Evolutionary conservation across 2,888 invertebrate genomes (phyloP).

Genomic region (Eilema caniola): DNA sequence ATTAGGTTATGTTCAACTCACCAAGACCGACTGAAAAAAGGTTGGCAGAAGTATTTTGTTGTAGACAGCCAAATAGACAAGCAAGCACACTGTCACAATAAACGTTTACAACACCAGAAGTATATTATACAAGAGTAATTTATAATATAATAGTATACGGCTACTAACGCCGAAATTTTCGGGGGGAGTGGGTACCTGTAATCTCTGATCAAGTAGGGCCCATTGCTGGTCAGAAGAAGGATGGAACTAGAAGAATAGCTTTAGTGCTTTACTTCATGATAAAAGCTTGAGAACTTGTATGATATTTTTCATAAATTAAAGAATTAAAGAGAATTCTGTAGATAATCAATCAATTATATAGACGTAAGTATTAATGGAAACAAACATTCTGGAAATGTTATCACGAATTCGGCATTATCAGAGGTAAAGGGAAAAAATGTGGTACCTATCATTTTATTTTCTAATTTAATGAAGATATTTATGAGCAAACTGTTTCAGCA

Average conservation of each 20-base stretch:
- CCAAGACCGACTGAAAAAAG: background rate
- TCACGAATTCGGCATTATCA: background rate
- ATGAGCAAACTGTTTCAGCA: constrained; percentile 10
- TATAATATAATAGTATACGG: background rate
- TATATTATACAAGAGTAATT: too few relatives aligned
- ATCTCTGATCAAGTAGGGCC: background rate
- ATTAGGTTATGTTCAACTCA: background rate
- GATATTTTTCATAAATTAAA: too few relatives aligned
- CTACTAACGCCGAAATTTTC: background rate
- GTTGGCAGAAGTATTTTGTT: too few relatives aligned
- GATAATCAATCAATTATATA: too few relatives aligned
- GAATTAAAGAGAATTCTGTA: too few relatives aligned
- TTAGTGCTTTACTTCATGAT: background rate
- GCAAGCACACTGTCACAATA: too few relatives aligned
- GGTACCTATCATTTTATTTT: background rate
- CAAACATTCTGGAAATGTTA: background rate
- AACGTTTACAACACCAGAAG: too few relatives aligned
- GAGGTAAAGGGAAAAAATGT: background rate
- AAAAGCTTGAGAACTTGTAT: background rate
- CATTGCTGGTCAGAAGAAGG: background rate
- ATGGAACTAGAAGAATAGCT: too few relatives aligned
- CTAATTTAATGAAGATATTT: constrained; percentile 13
- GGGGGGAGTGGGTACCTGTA: background rate
- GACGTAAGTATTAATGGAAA: background rate
- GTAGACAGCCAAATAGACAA: too few relatives aligned